These are phyloP conservation scores for Pangasianodon gigas DNA, from an alignment of 2,113 vertebrate species.

Conservation along the genomic window DNA sequence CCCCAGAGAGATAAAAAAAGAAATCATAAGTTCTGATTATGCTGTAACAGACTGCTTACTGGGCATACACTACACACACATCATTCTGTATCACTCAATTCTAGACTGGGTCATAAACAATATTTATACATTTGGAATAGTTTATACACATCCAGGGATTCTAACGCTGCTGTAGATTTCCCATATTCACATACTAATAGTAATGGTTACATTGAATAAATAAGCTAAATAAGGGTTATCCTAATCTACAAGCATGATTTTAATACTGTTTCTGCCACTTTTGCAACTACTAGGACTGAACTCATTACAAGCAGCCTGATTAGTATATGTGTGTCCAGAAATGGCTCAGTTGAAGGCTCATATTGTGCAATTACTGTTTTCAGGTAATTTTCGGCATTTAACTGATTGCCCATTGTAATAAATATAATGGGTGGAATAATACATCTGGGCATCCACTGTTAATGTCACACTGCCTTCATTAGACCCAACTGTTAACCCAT, in stretches of 20 bases:
- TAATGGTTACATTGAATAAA: background rate
- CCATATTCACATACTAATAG: background rate
- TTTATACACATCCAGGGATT: background rate
- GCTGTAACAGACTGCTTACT: background rate
- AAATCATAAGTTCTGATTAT: too few species aligned
- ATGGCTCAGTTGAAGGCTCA: constrained; percentile 38
- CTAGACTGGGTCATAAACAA: background rate
- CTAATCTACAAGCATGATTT: background rate
- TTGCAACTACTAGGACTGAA: background rate
- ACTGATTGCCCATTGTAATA: constrained; percentile 63
- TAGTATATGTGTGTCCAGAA: constrained; percentile 44
- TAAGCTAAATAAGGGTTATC: background rate
- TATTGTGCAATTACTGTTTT: constrained; percentile 65
- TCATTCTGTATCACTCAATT: background rate
- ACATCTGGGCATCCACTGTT: constrained; percentile 34
- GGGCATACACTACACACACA: background rate
- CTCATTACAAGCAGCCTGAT: background rate
- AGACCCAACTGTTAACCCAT: constrained; percentile 43
- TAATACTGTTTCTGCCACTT: background rate
- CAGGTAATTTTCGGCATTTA: constrained; percentile 54
- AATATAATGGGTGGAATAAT: constrained; percentile 62
- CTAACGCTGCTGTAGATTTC: background rate
- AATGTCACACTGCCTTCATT: constrained; percentile 51
- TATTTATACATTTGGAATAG: background rate
- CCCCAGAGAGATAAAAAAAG: background rate